phyloP scores from a whole-genome alignment of 2,113 vertebrate genomes.

The Halichoeres trimaculatus region DNA sequence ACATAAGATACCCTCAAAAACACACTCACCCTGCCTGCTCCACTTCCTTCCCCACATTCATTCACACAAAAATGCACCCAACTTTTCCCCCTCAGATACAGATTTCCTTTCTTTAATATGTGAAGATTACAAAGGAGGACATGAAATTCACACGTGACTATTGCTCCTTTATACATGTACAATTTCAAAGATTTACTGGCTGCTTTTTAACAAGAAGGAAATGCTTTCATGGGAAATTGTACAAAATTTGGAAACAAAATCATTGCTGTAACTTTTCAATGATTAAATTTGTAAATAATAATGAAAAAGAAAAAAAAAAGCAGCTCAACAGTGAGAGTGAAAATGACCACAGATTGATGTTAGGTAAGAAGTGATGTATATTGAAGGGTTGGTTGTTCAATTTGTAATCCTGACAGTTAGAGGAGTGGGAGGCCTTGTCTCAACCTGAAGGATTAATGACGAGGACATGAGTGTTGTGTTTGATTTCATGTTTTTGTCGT shows the following conservation, averaged over 20 bases:
- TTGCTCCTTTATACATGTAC: too few relatives aligned
- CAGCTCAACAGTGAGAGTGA: too few relatives aligned
- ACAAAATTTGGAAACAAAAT: not conserved
- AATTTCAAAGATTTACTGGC: too few relatives aligned
- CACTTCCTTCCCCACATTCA: constrained; percentile 19
- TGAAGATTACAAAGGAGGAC: not conserved
- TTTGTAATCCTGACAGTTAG: too few relatives aligned
- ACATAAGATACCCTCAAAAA: constrained; percentile 28
- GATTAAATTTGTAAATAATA: not conserved
- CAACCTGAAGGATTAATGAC: not conserved
- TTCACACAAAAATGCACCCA: constrained; percentile 25
- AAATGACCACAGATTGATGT: too few relatives aligned
- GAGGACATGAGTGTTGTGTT: not conserved
- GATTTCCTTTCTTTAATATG: not conserved
- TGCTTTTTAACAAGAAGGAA: not conserved
- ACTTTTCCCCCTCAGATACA: not conserved
- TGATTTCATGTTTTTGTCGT: not conserved
- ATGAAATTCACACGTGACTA: not conserved
- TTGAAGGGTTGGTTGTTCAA: too few relatives aligned
- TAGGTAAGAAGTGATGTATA: too few relatives aligned
- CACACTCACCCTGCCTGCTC: constrained; percentile 19
- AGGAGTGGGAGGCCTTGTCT: not conserved
- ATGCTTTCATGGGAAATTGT: not conserved
- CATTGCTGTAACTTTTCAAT: not conserved
- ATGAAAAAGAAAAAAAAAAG: too few relatives aligned